phyloP scores from a whole-genome alignment of 2,888 invertebrate genomes.

The Synanthedon myopaeformis region DNA sequence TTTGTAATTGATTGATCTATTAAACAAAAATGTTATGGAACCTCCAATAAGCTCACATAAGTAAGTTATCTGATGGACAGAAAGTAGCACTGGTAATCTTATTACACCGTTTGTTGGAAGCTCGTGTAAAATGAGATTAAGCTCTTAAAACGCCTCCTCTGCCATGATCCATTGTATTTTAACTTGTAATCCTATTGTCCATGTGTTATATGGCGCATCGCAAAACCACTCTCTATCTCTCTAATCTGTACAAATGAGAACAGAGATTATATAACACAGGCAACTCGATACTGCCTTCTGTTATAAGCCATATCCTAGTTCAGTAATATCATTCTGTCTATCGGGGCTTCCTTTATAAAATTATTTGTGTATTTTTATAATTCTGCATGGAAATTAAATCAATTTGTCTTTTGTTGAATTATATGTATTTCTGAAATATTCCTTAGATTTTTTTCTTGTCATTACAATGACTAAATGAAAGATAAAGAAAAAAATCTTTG shows the following conservation, averaged over 20 bases:
- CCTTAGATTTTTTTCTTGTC: no score
- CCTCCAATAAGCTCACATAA: slow-evolving; percentile 6
- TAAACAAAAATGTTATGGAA: no score
- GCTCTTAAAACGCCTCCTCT: slow-evolving; percentile 25
- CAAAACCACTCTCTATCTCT: slow-evolving; percentile 21
- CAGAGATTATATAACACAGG: slow-evolving; percentile 21
- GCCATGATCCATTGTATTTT: slow-evolving; percentile 40
- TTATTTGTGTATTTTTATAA: no score
- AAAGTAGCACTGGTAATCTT: slow-evolving; percentile 39
- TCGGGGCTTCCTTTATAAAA: no score
- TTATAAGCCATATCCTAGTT: not conserved
- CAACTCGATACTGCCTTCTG: not conserved
- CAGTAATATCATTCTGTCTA: no score
- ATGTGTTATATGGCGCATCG: slow-evolving; percentile 25
- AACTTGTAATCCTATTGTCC: slow-evolving; percentile 49
- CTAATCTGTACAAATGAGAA: slow-evolving; percentile 9
- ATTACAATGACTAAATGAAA: no score
- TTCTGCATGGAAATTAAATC: no score
- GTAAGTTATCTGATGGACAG: slow-evolving; percentile 13
- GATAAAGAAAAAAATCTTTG: no score
- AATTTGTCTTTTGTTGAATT: no score
- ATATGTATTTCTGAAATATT: no score
- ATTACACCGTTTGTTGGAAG: slow-evolving; percentile 37
- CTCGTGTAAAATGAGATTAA: slow-evolving; percentile 49
- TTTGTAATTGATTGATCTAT: no score